A percentile compares a stretch with the other conserved stretches of the same genome.
Conservation (phyloP, 2,888 invertebrate species). For the Drosophila hawaiiensis region DNA sequence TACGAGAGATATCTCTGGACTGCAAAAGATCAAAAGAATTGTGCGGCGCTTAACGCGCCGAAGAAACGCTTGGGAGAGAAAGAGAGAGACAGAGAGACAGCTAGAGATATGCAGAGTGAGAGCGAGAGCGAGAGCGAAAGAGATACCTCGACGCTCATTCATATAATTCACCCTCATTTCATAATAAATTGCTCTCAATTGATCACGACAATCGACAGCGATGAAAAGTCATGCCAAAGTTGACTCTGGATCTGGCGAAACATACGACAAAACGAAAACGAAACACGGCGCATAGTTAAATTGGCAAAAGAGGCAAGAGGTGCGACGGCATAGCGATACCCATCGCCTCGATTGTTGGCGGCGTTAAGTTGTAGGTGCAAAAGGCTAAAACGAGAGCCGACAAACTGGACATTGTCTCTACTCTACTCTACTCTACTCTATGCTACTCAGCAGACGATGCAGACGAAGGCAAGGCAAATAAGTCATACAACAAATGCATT, state of each 20-base stretch:
- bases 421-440: not conserved
- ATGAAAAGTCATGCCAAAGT: slow-evolving; percentile 80
- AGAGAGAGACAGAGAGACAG: slow-evolving; percentile 8
- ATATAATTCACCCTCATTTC: slow-evolving; percentile 86
- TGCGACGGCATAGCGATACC: slow-evolving; percentile 47
- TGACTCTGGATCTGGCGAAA: slow-evolving; percentile 69
- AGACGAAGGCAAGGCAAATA: slow-evolving; percentile 59
- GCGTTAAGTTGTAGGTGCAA: slow-evolving; percentile 79
- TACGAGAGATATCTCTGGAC: slow-evolving; percentile 27
- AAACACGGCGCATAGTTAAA: slow-evolving; percentile 64
- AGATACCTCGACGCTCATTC: slow-evolving; percentile 71
- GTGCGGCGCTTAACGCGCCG: slow-evolving; percentile 70
- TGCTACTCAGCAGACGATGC: not conserved
- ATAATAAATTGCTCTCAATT: slow-evolving; percentile 86
- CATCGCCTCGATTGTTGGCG: slow-evolving; percentile 59
- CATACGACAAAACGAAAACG: slow-evolving; percentile 65
- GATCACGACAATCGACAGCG: slow-evolving; percentile 85
- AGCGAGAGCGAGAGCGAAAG: slow-evolving; percentile 44
- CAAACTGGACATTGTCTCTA: slow-evolving; percentile 53
- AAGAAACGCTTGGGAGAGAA: slow-evolving; percentile 9
- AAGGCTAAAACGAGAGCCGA: slow-evolving; percentile 37
- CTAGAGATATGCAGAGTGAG: not conserved
- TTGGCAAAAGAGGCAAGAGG: slow-evolving; percentile 65
- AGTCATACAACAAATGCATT: slow-evolving; percentile 67
- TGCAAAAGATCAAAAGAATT: slow-evolving; percentile 82